Conservation (phyloP, 2,888 invertebrate species). For the Drosophila seclusa region DNA sequence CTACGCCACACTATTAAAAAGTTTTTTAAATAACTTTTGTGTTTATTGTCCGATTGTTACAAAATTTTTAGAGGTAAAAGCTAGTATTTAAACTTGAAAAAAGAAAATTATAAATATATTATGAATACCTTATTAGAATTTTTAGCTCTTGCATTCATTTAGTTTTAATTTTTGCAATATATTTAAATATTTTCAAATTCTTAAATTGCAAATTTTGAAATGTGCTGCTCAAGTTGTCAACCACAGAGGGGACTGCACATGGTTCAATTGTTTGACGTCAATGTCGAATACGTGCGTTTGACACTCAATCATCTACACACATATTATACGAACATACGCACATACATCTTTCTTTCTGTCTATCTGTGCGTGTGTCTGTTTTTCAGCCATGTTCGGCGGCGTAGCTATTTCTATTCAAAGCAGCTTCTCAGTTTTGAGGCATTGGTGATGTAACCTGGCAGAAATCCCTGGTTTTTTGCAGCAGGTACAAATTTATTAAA, state of each 20-base stretch:
- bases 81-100: background rate
- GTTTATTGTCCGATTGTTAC: background rate
- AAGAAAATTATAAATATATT: background rate
- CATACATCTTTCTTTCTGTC: background rate
- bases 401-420: slow-evolving; percentile 11
- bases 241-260: slow-evolving; percentile 9
- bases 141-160: background rate
- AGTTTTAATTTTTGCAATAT: background rate
- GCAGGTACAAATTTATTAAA: background rate
- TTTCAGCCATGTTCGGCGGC: slow-evolving; percentile 5
- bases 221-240: slow-evolving; percentile 13
- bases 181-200: background rate
- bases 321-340: background rate
- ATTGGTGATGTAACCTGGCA: slow-evolving; percentile 17
- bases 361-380: background rate
- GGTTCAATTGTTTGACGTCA: slow-evolving; percentile 18
- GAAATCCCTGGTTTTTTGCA: slow-evolving; percentile 7
- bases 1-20: background rate
- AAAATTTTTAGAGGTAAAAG: background rate
- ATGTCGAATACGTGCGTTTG: slow-evolving; percentile 19
- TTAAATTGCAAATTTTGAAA: slow-evolving; percentile 4
- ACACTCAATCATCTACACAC: slow-evolving; percentile 10
- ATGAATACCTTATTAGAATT: background rate
- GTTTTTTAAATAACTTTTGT: background rate
- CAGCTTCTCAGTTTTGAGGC: slow-evolving; percentile 9